Evolutionary conservation across 2,113 vertebrate species (phyloP).

Genomic region (Vimba vimba): DNA sequence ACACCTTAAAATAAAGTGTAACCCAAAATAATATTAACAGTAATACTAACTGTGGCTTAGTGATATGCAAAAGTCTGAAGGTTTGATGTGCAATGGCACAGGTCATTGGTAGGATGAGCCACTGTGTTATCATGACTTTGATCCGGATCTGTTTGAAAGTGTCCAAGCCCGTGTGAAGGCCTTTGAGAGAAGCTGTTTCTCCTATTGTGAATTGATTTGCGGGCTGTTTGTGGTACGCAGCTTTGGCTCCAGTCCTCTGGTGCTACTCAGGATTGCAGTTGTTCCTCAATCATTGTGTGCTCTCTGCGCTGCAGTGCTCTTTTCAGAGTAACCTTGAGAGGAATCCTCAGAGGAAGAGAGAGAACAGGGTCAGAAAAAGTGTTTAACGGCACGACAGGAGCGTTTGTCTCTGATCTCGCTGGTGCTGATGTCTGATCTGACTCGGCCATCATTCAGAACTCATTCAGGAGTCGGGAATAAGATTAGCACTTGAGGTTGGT

Average conservation of each 20-base stretch:
- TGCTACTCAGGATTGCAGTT: not conserved
- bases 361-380: constrained; percentile 20
- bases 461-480: not conserved
- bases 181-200: not conserved
- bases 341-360: constrained; percentile 34
- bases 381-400: constrained; percentile 21
- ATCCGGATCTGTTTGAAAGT: not conserved
- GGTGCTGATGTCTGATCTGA: constrained; percentile 4
- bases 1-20: no score
- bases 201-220: constrained; percentile 16
- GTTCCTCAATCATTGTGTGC: not conserved
- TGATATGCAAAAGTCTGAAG: not conserved
- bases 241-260: not conserved
- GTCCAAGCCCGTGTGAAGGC: not conserved
- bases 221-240: not conserved
- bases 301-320: constrained; percentile 1
- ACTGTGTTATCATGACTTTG: not conserved
- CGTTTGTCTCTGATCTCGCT: not conserved
- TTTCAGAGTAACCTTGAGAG: constrained; percentile 48
- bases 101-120: not conserved
- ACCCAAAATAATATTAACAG: no score
- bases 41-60: not conserved
- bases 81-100: not conserved
- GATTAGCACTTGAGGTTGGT: not conserved
- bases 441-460: not conserved